Conservation (phyloP, 2,888 invertebrate species). For the Amphiduros pacificus region DNA sequence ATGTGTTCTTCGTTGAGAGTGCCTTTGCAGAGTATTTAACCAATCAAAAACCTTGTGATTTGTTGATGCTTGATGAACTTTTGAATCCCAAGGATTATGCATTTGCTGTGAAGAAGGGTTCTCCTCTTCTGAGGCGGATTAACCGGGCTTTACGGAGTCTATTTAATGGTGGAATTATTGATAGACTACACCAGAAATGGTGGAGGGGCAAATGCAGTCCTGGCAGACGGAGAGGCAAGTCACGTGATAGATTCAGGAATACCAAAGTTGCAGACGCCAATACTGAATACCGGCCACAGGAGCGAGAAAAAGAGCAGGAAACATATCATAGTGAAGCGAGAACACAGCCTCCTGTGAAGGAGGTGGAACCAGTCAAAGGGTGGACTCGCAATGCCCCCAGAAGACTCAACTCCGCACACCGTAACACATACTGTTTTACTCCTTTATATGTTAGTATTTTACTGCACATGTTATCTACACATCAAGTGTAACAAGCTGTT, state of each 20-base stretch:
- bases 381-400: background rate
- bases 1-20: constrained; percentile 18
- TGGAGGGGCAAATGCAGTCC: constrained; percentile 11
- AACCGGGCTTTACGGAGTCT: constrained; percentile 6
- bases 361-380: background rate
- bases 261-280: too few relatives aligned
- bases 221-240: background rate
- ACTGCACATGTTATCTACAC: too few relatives aligned
- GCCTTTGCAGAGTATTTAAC: constrained; percentile 15
- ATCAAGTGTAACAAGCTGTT: too few relatives aligned
- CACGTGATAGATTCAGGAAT: background rate
- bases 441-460: too few relatives aligned
- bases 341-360: background rate
- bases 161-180: background rate
- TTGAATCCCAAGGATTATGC: constrained; percentile 16
- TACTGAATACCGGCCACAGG: too few relatives aligned
- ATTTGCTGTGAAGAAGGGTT: constrained; percentile 13
- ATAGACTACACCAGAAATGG: constrained; percentile 8
- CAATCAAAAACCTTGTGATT: constrained; percentile 13
- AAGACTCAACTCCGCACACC: background rate
- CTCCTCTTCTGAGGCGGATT: background rate
- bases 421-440: too few relatives aligned
- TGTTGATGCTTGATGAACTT: constrained; percentile 7
- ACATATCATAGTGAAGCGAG: background rate
- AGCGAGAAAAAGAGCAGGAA: background rate